phyloP scores from a whole-genome alignment of 2,888 invertebrate genomes.

The Zhuqinia jingwanae region DNA sequence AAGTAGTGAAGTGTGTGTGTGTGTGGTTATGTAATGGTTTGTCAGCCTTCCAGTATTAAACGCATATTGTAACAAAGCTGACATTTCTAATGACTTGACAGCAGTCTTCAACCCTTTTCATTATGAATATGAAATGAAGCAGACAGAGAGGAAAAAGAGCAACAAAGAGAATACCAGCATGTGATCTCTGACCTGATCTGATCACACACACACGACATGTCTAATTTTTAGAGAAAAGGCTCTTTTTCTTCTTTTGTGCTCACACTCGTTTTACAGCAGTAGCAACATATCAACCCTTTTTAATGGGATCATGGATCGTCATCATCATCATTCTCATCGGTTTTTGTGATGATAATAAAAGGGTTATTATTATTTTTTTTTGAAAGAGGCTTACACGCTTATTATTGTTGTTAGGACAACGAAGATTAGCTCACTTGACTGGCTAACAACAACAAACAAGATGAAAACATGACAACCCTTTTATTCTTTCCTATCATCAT shows the following conservation, averaged over 20 bases:
- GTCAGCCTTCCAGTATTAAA: not conserved
- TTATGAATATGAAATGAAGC: constrained; percentile 54
- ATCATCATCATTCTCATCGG: too few relatives aligned
- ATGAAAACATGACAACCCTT: constrained; percentile 65
- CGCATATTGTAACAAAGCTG: not conserved
- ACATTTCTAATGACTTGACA: not conserved
- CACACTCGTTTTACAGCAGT: not conserved
- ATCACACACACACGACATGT: not conserved
- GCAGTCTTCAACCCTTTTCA: constrained; percentile 22
- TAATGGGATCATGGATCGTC: constrained; percentile 8
- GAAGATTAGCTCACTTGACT: constrained; percentile 54
- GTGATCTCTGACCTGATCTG: not conserved
- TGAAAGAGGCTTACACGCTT: constrained; percentile 36
- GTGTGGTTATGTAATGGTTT: constrained; percentile 53
- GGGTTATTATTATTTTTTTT: constrained; percentile 11
- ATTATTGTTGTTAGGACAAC: constrained; percentile 37
- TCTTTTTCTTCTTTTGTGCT: not conserved
- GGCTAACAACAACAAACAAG: constrained; percentile 51
- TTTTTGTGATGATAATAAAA: not conserved
- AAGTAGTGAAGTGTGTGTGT: not conserved
- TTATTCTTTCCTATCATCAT: constrained; percentile 34
- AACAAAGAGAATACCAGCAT: not conserved
- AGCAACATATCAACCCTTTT: not conserved
- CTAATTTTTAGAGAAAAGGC: not conserved
- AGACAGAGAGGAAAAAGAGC: constrained; percentile 21